Conservation (phyloP, 2,888 invertebrate genomes). For the Andrena minutula region DNA sequence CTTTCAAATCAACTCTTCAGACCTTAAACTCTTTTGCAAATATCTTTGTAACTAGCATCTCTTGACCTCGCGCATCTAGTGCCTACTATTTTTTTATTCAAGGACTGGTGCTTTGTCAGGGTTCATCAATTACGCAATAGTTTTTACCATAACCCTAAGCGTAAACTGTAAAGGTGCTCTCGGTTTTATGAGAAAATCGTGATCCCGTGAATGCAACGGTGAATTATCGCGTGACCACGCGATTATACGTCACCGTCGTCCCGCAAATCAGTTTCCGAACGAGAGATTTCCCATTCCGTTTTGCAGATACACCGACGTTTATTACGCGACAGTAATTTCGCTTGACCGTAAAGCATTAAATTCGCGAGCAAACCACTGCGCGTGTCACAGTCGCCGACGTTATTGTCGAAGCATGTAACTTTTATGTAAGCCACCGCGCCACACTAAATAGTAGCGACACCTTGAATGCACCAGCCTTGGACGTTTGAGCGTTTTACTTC, state of each 20-base stretch:
- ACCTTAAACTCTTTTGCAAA: too few relatives aligned
- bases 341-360: conserved; percentile 18
- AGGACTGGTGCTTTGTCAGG: too few relatives aligned
- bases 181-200: conserved; percentile 7
- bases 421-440: conserved; percentile 25
- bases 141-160: background rate
- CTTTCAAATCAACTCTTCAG: too few relatives aligned
- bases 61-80: too few relatives aligned
- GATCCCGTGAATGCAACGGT: conserved; percentile 7
- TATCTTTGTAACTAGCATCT: too few relatives aligned
- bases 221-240: conserved; percentile 11
- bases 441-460: conserved; percentile 7
- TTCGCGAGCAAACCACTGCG: conserved; percentile 14
- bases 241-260: conserved; percentile 16
- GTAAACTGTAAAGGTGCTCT: background rate
- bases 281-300: background rate
- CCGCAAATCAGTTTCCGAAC: background rate
- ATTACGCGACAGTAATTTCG: conserved; percentile 28
- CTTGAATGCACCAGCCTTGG: conserved; percentile 37
- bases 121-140: background rate
- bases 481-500: conserved; percentile 38
- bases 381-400: conserved; percentile 8
- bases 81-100: too few relatives aligned
- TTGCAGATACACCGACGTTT: background rate
- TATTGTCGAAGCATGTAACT: conserved; percentile 25